Conservation (phyloP, 2,113 vertebrate genomes). For the Rhinopomastus cyanomelas region DNA sequence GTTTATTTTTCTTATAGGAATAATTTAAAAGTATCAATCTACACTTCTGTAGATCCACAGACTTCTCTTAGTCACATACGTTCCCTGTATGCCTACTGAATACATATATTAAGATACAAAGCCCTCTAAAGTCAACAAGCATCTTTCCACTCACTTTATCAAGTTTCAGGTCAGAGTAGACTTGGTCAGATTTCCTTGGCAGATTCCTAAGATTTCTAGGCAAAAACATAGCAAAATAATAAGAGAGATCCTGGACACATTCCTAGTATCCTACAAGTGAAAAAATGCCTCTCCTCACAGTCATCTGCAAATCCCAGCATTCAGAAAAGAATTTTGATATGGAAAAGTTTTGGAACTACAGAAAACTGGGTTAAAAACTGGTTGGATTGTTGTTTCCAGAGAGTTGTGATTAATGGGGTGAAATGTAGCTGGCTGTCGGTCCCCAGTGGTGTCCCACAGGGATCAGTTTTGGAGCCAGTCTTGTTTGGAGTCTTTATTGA, state of each 20-base stretch:
- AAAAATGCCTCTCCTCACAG: neutral
- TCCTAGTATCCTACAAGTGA: neutral
- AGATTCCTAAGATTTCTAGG: neutral
- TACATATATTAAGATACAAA: neutral
- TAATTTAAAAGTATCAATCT: neutral
- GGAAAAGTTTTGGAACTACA: neutral
- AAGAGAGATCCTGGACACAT: neutral
- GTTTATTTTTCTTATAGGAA: neutral
- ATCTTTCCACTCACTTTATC: neutral
- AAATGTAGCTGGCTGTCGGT: too few relatives aligned
- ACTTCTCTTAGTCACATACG: neutral
- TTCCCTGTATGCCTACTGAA: neutral
- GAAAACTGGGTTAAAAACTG: too few relatives aligned
- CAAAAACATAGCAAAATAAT: neutral
- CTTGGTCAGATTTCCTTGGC: neutral
- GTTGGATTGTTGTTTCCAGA: too few relatives aligned
- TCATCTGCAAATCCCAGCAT: neutral
- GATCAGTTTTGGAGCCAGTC: too few relatives aligned
- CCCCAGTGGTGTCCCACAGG: too few relatives aligned
- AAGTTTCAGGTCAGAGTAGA: neutral
- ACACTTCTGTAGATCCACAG: neutral
- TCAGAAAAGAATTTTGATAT: neutral
- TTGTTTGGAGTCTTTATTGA: too few relatives aligned
- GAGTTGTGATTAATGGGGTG: too few relatives aligned
- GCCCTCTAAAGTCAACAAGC: neutral